Percentiles rank a stretch among this genome's conserved stretches.
Conservation (phyloP, 2,113 vertebrate species). For the Serinus canaria region DNA sequence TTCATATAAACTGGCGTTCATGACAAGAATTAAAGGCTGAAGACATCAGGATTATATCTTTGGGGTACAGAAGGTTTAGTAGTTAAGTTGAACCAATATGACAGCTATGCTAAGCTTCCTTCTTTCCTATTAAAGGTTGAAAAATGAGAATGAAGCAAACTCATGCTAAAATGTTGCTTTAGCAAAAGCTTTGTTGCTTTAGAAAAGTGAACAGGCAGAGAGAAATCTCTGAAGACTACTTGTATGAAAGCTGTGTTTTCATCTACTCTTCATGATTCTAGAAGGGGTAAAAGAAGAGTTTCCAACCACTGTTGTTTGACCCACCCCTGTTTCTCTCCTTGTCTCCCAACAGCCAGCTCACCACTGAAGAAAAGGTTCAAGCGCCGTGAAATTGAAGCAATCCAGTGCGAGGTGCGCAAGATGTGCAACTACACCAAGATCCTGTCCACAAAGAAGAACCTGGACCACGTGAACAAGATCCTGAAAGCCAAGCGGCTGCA, state of each 20-base stretch:
- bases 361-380: constrained; percentile 87
- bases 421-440: constrained; percentile 93
- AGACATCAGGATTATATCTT: neutral
- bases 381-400: constrained; percentile 87
- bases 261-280: neutral
- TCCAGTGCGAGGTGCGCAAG: constrained; percentile 92
- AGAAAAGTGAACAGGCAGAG: neutral
- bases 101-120: neutral
- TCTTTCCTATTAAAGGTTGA: neutral
- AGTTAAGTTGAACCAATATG: neutral
- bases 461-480: constrained; percentile 99
- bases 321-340: neutral
- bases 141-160: neutral
- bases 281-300: neutral
- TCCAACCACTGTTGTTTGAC: neutral
- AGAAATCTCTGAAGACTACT: neutral
- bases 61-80: neutral
- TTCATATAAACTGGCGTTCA: neutral
- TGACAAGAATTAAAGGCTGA: neutral
- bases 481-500: constrained; percentile 97
- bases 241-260: neutral
- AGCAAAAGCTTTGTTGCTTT: neutral
- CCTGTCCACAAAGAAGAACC: constrained; percentile 92
- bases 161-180: neutral
- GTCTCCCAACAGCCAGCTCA: constrained; percentile 67